These are phyloP conservation scores for Hemicentrotus pulcherrimus DNA, from an alignment of 35 echinoderm and acorn worm species.

Conservation along the genomic window DNA sequence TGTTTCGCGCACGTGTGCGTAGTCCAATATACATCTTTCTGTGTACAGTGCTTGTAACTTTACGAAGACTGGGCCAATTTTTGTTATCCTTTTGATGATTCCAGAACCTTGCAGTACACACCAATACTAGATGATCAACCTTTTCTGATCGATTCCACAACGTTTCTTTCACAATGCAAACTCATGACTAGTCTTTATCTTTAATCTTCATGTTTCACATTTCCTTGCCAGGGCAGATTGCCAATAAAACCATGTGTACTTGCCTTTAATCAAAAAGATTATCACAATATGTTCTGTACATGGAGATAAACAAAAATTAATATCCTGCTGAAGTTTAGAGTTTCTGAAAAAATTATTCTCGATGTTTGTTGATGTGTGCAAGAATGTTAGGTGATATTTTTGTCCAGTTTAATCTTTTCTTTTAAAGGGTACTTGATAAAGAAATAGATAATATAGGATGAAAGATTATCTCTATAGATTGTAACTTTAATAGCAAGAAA, in stretches of 20 bases:
- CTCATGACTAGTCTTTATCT: too few relatives aligned
- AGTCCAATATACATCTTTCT: too few relatives aligned
- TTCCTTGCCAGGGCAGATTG: background rate
- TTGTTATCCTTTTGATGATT: too few relatives aligned
- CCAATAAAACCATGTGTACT: background rate
- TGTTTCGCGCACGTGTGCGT: too few relatives aligned
- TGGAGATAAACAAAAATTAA: background rate
- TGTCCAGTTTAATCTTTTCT: background rate
- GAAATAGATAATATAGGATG: background rate
- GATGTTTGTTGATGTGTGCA: background rate
- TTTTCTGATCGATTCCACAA: too few relatives aligned
- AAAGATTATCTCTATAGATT: background rate
- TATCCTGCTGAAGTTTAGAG: background rate
- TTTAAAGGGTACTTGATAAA: background rate
- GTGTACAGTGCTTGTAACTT: too few relatives aligned
- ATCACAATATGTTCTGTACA: background rate
- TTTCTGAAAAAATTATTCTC: background rate
- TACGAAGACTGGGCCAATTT: too few relatives aligned
- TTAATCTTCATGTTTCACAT: background rate
- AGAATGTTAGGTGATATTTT: background rate
- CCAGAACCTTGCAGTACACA: too few relatives aligned
- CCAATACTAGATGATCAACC: too few relatives aligned
- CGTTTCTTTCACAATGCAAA: too few relatives aligned
- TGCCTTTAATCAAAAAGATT: background rate
- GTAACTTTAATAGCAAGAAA: background rate